phyloP scores from a whole-genome alignment of 2,113 vertebrate genomes.

The Tangachromis dhanisi region DNA sequence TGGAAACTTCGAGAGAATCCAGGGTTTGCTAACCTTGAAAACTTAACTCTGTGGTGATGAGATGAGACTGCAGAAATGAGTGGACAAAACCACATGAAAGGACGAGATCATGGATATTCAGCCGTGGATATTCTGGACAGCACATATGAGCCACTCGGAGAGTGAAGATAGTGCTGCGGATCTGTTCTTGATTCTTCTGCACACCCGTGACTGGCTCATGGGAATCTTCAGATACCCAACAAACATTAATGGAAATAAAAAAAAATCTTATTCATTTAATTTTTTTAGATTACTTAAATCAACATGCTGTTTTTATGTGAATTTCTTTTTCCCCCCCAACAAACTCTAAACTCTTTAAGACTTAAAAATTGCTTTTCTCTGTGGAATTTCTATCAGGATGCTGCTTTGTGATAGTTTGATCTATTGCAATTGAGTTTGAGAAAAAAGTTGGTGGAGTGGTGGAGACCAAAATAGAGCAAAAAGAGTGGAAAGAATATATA shows the following conservation, averaged over 20 bases:
- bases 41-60: conserved; percentile 77
- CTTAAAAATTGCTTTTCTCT: not conserved
- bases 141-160: conserved; percentile 45
- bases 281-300: not conserved
- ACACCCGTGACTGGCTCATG: conserved; percentile 52
- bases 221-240: not conserved
- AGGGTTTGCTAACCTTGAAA: conserved; percentile 77
- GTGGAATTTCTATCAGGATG: not conserved
- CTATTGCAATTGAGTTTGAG: not conserved
- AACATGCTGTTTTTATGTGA: not conserved
- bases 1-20: conserved; percentile 84
- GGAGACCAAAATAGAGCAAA: not conserved
- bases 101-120: not conserved
- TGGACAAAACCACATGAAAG: not conserved
- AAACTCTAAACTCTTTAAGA: not conserved
- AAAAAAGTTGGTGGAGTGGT: not conserved
- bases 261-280: not conserved
- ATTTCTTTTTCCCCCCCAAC: fast-evolving
- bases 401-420: not conserved
- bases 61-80: not conserved
- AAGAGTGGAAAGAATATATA: not conserved
- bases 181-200: not conserved
- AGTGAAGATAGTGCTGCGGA: conserved; percentile 49
- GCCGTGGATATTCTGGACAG: not conserved
- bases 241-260: not conserved